Percentiles rank a stretch among this genome's conserved stretches.
phyloP scores from a whole-genome alignment of 2,113 vertebrate species.

The Sterrhoptilus dennistouni region DNA sequence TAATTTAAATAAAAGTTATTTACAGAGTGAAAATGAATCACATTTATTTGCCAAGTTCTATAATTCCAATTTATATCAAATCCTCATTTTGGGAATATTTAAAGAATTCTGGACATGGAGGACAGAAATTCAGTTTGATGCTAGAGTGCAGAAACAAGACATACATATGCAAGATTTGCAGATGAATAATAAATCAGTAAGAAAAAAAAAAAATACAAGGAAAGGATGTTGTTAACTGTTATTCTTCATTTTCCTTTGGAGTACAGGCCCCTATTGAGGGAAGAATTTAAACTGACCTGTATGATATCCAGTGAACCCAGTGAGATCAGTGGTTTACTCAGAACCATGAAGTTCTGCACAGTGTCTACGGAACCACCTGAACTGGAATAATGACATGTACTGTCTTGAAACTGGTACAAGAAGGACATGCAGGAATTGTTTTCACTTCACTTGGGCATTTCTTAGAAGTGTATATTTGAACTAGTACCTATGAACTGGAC shows the following conservation, averaged over 20 bases:
- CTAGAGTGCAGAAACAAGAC: neutral
- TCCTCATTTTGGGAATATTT: neutral
- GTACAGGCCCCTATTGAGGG: neutral
- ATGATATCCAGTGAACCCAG: neutral
- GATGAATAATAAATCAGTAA: neutral
- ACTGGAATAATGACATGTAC: neutral
- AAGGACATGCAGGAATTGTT: neutral
- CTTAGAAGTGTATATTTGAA: neutral
- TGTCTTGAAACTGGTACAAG: neutral
- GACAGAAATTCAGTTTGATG: neutral
- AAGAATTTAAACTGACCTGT: neutral
- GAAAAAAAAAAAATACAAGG: neutral
- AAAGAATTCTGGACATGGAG: neutral
- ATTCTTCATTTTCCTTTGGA: neutral
- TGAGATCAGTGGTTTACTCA: neutral
- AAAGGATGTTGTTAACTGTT: neutral
- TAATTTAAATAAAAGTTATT: neutral
- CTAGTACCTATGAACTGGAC: neutral
- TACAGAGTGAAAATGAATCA: neutral
- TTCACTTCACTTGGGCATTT: neutral
- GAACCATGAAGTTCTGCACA: neutral
- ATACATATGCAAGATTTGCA: neutral
- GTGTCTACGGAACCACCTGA: neutral
- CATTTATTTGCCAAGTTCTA: neutral
- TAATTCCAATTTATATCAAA: neutral